phyloP scores from a whole-genome alignment of 1,140 invertebrate genomes.

The Laupala kohalensis region DNA sequence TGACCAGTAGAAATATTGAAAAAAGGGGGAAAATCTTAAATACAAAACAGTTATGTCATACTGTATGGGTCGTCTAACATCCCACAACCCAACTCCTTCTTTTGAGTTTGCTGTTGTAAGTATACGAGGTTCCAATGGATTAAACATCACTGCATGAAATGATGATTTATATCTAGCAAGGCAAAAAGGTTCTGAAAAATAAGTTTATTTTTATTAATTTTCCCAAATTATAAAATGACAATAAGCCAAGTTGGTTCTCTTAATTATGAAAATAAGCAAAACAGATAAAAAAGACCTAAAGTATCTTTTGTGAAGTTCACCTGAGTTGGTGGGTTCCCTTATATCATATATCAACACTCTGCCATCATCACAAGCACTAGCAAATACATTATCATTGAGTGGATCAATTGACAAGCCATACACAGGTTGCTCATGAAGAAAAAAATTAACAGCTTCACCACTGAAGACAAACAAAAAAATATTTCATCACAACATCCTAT shows the following conservation, averaged over 20 bases:
- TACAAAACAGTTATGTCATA: constrained; percentile 30
- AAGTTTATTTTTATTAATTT: no score
- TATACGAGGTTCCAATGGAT: constrained; percentile 66
- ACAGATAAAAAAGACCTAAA: constrained; percentile 1
- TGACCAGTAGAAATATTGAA: background rate
- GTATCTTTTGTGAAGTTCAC: constrained; percentile 21
- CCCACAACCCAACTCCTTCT: constrained; percentile 80
- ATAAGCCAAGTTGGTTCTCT: background rate
- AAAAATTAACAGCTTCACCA: constrained; percentile 54
- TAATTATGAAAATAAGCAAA: constrained; percentile 10
- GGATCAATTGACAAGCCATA: constrained; percentile 80
- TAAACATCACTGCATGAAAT: constrained; percentile 85
- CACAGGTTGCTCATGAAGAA: constrained; percentile 76
- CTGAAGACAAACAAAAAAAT: constrained; percentile 32
- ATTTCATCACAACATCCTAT: constrained; percentile 13
- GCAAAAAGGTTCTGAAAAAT: constrained; percentile 39
- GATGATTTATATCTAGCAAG: constrained; percentile 53
- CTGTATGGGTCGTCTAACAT: constrained; percentile 69
- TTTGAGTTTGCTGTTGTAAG: constrained; percentile 79
- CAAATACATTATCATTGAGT: constrained; percentile 64
- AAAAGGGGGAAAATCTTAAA: background rate
- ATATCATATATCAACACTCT: constrained; percentile 75
- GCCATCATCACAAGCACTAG: constrained; percentile 84
- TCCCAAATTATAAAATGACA: no score
- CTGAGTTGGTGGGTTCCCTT: constrained; percentile 43